Conservation (phyloP, 2,797 vertebrate species). For the Balearica regulorum region DNA sequence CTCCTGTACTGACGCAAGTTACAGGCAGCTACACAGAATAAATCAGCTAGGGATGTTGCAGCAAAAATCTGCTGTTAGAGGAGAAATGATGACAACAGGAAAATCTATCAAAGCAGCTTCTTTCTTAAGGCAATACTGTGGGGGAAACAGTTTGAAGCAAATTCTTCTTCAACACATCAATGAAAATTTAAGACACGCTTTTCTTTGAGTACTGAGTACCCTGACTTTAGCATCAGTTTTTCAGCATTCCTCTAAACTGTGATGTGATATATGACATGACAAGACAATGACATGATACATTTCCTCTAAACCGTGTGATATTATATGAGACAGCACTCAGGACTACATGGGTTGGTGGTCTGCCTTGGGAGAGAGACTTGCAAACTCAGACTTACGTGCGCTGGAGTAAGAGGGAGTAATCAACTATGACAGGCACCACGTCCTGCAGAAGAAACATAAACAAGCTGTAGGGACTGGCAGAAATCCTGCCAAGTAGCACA, state of each 20-base stretch:
- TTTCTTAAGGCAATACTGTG: background rate
- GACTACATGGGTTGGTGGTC: background rate
- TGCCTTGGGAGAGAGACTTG: background rate
- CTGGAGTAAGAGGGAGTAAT: slow-evolving; percentile 92
- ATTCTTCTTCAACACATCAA: background rate
- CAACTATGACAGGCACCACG: slow-evolving; percentile 88
- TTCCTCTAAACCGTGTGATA: background rate
- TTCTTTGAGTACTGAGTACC: background rate
- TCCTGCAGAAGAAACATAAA: slow-evolving; percentile 76
- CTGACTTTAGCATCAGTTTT: background rate
- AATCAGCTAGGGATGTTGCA: background rate
- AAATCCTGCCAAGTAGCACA: background rate
- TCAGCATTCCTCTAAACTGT: background rate
- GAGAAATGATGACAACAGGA: background rate
- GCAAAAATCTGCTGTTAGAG: background rate
- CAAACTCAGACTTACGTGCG: slow-evolving; percentile 83
- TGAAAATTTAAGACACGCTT: background rate
- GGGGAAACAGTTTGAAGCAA: background rate
- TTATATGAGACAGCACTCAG: background rate
- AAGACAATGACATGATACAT: background rate
- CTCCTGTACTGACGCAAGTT: background rate
- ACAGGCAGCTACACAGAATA: background rate
- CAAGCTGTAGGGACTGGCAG: background rate
- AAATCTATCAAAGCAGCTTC: background rate
- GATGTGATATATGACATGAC: background rate